Conservation (phyloP, 2,113 vertebrate genomes). For the Forbesichthys papilliferus region DNA sequence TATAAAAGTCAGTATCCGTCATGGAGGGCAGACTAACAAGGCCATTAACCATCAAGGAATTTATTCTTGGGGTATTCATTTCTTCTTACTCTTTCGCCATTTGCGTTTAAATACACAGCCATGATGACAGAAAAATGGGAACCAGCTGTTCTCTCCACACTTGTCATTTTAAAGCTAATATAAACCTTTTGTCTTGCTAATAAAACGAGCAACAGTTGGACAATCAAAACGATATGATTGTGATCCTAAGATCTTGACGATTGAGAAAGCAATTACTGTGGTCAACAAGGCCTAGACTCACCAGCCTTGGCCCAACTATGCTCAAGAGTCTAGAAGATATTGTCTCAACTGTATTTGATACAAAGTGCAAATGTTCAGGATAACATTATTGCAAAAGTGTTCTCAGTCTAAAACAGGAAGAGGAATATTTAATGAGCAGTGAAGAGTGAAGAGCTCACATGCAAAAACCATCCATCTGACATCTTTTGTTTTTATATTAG, state of each 20-base stretch:
- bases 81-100: slow-evolving; percentile 27
- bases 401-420: too few species aligned
- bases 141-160: slow-evolving; percentile 54
- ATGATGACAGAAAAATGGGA: slow-evolving; percentile 66
- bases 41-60: slow-evolving; percentile 44
- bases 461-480: too few species aligned
- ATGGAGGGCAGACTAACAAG: slow-evolving; percentile 16
- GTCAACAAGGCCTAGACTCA: not conserved
- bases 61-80: slow-evolving; percentile 58
- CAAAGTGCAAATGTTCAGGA: slow-evolving; percentile 5
- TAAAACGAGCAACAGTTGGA: slow-evolving; percentile 30
- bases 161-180: slow-evolving; percentile 44
- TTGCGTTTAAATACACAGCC: slow-evolving; percentile 42
- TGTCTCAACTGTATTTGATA: too few species aligned
- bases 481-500: too few species aligned
- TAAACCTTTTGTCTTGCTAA: slow-evolving; percentile 40
- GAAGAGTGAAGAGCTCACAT: too few species aligned
- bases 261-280: slow-evolving; percentile 29
- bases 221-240: slow-evolving; percentile 5
- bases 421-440: too few species aligned
- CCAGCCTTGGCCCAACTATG: too few species aligned
- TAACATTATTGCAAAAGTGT: not conserved
- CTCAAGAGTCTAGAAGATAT: too few species aligned
- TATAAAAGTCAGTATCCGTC: slow-evolving; percentile 29
- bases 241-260: slow-evolving; percentile 12